Conservation (phyloP, 2,797 vertebrate species). For the Microcaecilia unicolor region DNA sequence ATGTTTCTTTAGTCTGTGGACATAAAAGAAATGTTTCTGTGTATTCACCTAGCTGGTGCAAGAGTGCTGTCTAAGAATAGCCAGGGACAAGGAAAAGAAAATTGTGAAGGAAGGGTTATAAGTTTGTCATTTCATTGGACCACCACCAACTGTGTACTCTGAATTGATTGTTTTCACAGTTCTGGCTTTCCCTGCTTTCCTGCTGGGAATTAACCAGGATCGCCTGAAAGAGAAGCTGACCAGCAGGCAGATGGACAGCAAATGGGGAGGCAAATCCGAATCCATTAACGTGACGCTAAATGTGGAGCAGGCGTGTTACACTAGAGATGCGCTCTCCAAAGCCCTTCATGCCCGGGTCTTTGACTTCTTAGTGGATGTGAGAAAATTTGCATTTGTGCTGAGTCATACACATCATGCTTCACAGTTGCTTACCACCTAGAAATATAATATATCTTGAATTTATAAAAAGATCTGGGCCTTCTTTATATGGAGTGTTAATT, state of each 20-base stretch:
- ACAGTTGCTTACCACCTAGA: too few relatives aligned
- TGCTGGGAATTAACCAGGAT: slow-evolving; percentile 86
- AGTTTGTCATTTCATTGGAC: too few relatives aligned
- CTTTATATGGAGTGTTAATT: background rate
- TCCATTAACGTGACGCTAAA: slow-evolving; percentile 95
- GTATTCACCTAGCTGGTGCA: too few relatives aligned
- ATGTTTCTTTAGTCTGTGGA: too few relatives aligned
- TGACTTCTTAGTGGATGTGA: slow-evolving; percentile 90
- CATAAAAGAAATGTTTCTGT: too few relatives aligned
- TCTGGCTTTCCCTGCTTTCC: slow-evolving; percentile 90
- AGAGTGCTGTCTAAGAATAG: too few relatives aligned
- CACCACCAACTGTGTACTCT: too few relatives aligned
- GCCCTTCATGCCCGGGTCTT: slow-evolving; percentile 87
- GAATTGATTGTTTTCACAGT: slow-evolving; percentile 64
- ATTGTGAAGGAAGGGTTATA: too few relatives aligned
- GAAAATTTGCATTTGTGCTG: slow-evolving; percentile 5
- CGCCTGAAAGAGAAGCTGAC: slow-evolving; percentile 92
- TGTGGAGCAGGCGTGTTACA: slow-evolving; percentile 93
- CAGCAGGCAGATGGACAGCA: slow-evolving; percentile 96
- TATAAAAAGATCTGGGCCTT: too few relatives aligned
- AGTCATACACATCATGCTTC: too few relatives aligned
- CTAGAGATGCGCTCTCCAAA: slow-evolving; percentile 88
- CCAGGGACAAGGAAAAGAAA: too few relatives aligned
- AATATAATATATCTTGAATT: too few relatives aligned
- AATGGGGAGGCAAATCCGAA: slow-evolving; percentile 88